These are phyloP conservation scores for Onychomys torridus DNA, from an alignment of 2,797 vertebrate genomes.

Conservation along the genomic window DNA sequence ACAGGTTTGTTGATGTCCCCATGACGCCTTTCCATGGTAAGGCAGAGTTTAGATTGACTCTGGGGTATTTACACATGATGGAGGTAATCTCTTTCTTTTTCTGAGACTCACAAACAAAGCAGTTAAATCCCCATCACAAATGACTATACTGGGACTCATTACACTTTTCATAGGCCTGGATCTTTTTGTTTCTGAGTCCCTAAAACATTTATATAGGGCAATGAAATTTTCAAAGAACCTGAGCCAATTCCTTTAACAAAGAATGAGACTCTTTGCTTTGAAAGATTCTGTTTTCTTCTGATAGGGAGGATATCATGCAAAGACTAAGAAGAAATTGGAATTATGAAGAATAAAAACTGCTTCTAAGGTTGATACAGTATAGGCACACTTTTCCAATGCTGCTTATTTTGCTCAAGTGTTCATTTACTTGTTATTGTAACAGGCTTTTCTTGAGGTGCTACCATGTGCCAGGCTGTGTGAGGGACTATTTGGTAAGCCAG, in stretches of 20 bases:
- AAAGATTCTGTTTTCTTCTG: constrained; percentile 44
- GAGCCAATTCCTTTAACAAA: constrained; percentile 83
- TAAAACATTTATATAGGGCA: constrained; percentile 91
- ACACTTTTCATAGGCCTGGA: constrained; percentile 88
- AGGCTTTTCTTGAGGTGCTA: neutral
- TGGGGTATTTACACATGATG: constrained; percentile 88
- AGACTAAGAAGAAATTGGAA: neutral
- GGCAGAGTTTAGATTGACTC: constrained; percentile 88
- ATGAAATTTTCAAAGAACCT: constrained; percentile 89
- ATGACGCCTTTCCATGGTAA: constrained; percentile 88
- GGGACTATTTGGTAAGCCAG: neutral
- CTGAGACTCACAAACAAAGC: constrained; percentile 91
- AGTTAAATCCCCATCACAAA: constrained; percentile 91
- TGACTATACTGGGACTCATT: constrained; percentile 89
- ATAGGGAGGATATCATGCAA: constrained; percentile 3
- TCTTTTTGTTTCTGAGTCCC: constrained; percentile 87
- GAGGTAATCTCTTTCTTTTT: constrained; percentile 93
- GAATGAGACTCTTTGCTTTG: constrained; percentile 65
- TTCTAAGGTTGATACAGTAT: neutral
- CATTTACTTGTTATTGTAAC: neutral
- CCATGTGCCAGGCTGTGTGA: neutral
- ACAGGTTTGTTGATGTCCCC: constrained; percentile 87
- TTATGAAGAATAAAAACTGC: neutral
- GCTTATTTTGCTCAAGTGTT: constrained; percentile 26
- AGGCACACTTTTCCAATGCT: neutral